Evolutionary conservation across 92 coral and sea anemone species (phyloP), one percentile per base, ranked within the genome.

Genomic region (Blastomussa wellsi): DNA sequence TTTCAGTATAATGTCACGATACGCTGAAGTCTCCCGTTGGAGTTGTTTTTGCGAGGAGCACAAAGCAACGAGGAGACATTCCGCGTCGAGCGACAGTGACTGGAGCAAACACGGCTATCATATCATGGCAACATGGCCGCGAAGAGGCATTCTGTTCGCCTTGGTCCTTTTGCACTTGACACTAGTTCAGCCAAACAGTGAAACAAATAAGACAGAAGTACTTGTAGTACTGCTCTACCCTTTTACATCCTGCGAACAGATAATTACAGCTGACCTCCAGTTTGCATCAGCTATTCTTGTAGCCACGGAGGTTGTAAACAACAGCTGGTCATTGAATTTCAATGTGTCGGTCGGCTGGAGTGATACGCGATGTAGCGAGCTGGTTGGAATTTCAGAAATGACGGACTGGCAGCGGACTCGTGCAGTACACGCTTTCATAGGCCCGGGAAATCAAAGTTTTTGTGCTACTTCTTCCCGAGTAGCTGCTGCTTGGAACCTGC

Each of bases 401-500:
- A 87, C 89, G n/a, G n/a, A n/a, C 20, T 82, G 94, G 14, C 97
- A 93, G 55, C 92, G 85, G 92, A 32, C 41, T n/a, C 70, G 68
- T 36, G 79, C 79, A 22, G 98, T 91, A 4, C 92, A 92, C 52
- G 98, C 86, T 9, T 92, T 95, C 33, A 92, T 95, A 22, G 98
- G 98, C 3, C 93, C 97, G 55, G 98, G 98, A 15, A 87, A 92
- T 76, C 84, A 84, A 19, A 91, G 95, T 26, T 79, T 73, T 74
- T 95, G 98, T 76, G 86, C 84, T 2, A 91, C 91, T 0, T 86
- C 98, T 10, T 98, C 95, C 15, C 87, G 96, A 19, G 69, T 95
- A 10, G 98, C 98, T 7, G 94, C 96, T 20, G 93, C 96, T 0
- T 92, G 95, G 92, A 92, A 92, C 36, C 79, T 92, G 9, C 98